Conservation (phyloP, 1,140 invertebrate species). For the Hormaphis cornu region DNA sequence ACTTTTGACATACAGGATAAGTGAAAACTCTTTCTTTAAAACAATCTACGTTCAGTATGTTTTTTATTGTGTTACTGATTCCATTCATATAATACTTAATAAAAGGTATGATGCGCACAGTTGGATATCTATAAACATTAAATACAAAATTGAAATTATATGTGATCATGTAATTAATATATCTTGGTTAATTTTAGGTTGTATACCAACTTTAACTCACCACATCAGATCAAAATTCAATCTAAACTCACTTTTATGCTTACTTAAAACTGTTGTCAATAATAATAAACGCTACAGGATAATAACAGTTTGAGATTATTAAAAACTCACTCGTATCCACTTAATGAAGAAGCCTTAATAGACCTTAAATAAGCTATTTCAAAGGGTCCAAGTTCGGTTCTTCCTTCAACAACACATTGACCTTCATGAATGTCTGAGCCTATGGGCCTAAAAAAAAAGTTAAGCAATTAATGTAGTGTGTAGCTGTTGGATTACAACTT, state of each 20-base stretch:
- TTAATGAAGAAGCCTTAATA: too few species aligned
- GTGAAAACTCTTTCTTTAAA: not conserved
- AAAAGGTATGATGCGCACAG: not conserved
- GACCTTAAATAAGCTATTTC: not conserved
- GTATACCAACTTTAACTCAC: not conserved
- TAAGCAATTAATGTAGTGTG: not conserved
- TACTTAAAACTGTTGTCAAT: not conserved
- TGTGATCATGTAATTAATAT: not conserved
- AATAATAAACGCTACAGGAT: not conserved
- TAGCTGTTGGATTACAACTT: too few species aligned
- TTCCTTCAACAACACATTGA: not conserved
- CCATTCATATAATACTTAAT: not conserved
- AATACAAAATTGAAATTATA: not conserved
- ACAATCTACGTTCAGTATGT: not conserved
- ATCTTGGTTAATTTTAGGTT: not conserved
- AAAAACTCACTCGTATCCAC: not conserved
- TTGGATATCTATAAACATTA: slow-evolving; percentile 1
- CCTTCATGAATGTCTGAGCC: not conserved
- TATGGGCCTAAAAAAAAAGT: not conserved
- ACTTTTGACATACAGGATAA: not conserved
- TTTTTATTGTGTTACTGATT: not conserved
- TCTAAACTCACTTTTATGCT: not conserved
- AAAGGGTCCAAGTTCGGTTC: not conserved
- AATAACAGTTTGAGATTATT: not conserved
- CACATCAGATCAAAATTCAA: not conserved